Evolutionary conservation across 2,888 invertebrate genomes (phyloP), one percentile per base, ranked within the genome.

Genomic region (Cartodere bifasciata): DNA sequence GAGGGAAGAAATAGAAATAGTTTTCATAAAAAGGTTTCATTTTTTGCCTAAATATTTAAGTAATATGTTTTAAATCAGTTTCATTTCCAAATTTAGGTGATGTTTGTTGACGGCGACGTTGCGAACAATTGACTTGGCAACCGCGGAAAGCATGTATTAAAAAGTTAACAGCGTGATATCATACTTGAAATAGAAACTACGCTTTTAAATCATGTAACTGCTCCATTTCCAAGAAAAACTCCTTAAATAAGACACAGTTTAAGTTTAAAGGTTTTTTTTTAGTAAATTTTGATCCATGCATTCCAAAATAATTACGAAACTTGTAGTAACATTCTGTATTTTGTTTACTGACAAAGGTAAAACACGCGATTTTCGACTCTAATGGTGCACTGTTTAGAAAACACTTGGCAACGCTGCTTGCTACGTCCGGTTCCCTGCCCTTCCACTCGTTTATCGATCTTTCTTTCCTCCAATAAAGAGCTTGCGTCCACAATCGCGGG

Each of bases 381-480:
- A 62, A 53, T 36, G 44, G 39, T 40, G 36, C 35, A 37, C 40
- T 38, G 30, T 27, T 60, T 63, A 65, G 61, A 62, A 60, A 58
- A 64, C 62, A 64, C 63, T 63, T 65, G 70, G 47, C 62, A 67
- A 62, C 57, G 62, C 47, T 52, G 58, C 49, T 59, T 58, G 64
- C 52, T 58, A 55, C 63, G 62, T 63, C 63, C 64, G 58, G 55
- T 64, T 62, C 67, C 65, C 66, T 65, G 46, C 52, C 61, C 58
- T 64, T 63, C 68, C 50, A 50, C 51, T 67, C 65, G 64, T 60
- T 67, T 70, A 73, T 72, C 71, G 73, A 72, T 72, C 68, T 64
- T 54, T 49, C 60, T 58, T 60, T 59, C 61, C 63, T 61, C 73
- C 72, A 72, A 73, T 72, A 60, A 64, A 64, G 69, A 55, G 66